Percentiles rank a stretch among this genome's conserved stretches.
Conservation (phyloP, 1,140 invertebrate species). For the Cotesia glomerata region DNA sequence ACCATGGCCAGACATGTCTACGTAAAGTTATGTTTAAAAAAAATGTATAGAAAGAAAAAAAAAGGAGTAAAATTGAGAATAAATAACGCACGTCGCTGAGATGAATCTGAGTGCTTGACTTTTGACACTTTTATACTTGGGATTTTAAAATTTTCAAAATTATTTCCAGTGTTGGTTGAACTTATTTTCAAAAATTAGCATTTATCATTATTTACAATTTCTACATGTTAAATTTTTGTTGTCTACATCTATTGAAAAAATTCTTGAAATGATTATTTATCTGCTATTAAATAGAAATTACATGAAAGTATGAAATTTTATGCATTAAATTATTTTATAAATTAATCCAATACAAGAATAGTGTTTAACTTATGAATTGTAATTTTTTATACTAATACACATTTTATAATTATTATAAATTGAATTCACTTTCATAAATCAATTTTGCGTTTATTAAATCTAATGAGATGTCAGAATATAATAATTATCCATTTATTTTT, state of each 20-base stretch:
- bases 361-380: neutral
- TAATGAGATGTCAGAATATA: neutral
- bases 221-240: no score
- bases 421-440: neutral
- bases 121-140: no score
- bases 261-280: no score
- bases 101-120: no score
- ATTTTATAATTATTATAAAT: neutral
- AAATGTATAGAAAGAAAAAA: neutral
- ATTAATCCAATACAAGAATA: neutral
- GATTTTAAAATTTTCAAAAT: no score
- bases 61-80: neutral
- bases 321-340: no score
- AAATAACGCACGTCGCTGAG: neutral
- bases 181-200: no score
- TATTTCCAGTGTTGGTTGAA: no score
- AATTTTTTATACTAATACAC: neutral
- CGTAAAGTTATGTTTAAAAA: slow-evolving; percentile 21
- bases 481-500: neutral
- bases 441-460: neutral
- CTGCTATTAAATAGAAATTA: no score
- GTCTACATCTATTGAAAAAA: no score
- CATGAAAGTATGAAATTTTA: no score
- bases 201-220: no score
- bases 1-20: slow-evolving; percentile 25